Evolutionary conservation across 2,888 invertebrate species (phyloP).

Genomic region (Acanthopleura granulata): DNA sequence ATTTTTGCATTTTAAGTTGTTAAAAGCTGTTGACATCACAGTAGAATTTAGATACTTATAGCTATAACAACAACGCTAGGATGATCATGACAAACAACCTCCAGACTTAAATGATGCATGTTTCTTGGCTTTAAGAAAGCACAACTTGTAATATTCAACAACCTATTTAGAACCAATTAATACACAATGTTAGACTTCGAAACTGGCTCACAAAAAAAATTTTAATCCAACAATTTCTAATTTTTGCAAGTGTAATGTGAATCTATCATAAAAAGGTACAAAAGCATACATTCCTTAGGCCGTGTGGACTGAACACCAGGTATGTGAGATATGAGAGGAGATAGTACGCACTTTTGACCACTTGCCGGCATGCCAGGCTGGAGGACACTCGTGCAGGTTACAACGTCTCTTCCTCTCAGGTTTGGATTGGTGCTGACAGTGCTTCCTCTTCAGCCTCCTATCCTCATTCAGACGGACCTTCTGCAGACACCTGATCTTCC

Average conservation of each 20-base stretch:
- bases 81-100: too few species aligned
- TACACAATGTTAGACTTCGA: too few species aligned
- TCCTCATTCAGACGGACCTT: constrained; percentile 37
- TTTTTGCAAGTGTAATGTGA: neutral
- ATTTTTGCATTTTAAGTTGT: too few species aligned
- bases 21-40: too few species aligned
- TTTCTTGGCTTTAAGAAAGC: neutral
- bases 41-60: too few species aligned
- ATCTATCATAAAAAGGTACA: too few species aligned
- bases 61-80: too few species aligned
- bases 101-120: too few species aligned
- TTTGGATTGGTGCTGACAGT: constrained; percentile 46
- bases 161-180: neutral
- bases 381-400: constrained; percentile 68
- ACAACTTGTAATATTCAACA: neutral
- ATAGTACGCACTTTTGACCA: constrained; percentile 85
- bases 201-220: neutral
- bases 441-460: constrained; percentile 38
- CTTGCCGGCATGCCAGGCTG: constrained; percentile 87
- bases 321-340: neutral
- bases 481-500: constrained; percentile 76
- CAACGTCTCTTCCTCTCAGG: constrained; percentile 48
- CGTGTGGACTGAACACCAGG: neutral
- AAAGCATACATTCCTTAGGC: neutral
- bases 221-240: neutral